These are phyloP conservation scores for Oreotrochilus melanogaster DNA, from an alignment of 2,113 vertebrate genomes.

Conservation along the genomic window DNA sequence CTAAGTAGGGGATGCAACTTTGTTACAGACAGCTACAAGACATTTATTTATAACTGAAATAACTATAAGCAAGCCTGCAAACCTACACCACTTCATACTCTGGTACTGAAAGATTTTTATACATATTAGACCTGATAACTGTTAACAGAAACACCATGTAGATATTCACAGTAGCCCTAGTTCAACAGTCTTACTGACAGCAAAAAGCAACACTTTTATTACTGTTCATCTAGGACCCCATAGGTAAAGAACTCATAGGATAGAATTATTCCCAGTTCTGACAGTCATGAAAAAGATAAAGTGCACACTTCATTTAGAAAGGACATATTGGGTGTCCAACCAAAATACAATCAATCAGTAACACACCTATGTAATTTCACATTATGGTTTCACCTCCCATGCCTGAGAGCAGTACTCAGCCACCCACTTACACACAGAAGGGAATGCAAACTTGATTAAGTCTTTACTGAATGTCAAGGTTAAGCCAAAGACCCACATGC, in stretches of 20 bases:
- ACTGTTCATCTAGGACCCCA: background rate
- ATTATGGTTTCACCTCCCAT: background rate
- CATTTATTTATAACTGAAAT: background rate
- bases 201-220: background rate
- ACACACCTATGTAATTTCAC: background rate
- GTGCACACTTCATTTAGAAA: background rate
- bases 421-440: background rate
- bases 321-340: background rate
- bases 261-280: background rate
- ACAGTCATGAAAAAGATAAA: background rate
- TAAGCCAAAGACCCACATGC: background rate
- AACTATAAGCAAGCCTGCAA: background rate
- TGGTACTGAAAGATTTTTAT: background rate
- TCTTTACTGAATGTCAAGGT: background rate
- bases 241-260: background rate
- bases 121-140: background rate
- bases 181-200: background rate
- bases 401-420: background rate
- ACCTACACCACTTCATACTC: background rate
- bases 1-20: background rate
- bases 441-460: background rate
- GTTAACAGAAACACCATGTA: background rate
- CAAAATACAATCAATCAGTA: background rate
- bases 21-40: background rate
- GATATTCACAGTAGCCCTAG: background rate